A percentile compares a stretch with the other conserved stretches of the same genome.
Conservation (phyloP, 2,113 vertebrate species). For the Pedetes capensis region DNA sequence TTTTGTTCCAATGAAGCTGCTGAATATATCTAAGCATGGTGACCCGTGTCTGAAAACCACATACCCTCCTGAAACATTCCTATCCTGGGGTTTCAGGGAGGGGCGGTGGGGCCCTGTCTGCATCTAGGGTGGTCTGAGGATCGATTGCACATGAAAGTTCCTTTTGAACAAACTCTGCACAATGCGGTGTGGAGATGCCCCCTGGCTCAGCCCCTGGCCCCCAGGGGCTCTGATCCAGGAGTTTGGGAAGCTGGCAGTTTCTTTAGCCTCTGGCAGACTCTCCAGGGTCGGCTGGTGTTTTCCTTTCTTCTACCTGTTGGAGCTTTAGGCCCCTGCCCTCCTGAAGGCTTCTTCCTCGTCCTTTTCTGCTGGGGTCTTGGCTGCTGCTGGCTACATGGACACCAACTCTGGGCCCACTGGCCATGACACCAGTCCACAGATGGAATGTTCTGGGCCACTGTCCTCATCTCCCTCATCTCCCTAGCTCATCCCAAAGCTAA, state of each 20-base stretch:
- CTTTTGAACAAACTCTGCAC: background rate
- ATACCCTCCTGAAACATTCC: background rate
- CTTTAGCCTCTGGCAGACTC: background rate
- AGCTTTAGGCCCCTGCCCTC: background rate
- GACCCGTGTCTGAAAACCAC: background rate
- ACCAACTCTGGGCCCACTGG: background rate
- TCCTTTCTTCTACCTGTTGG: conserved; percentile 22
- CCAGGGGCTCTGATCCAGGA: background rate
- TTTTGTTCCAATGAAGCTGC: background rate
- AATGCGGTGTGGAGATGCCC: background rate
- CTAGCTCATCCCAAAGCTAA: background rate
- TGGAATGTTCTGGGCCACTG: background rate
- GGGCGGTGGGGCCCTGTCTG: background rate
- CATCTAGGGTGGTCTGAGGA: background rate
- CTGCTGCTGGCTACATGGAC: background rate
- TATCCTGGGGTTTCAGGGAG: background rate
- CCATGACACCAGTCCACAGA: background rate
- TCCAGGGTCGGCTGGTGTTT: background rate
- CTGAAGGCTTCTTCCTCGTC: background rate
- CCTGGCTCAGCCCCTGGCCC: background rate
- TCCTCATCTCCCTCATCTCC: background rate
- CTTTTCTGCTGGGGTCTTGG: background rate
- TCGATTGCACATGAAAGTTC: background rate
- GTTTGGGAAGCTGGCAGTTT: background rate
- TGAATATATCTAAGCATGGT: background rate